A percentile compares a stretch with the other conserved stretches of the same genome.
Evolutionary conservation across 2,113 vertebrate species (phyloP).

Genomic region (Atlantisia rogersi): DNA sequence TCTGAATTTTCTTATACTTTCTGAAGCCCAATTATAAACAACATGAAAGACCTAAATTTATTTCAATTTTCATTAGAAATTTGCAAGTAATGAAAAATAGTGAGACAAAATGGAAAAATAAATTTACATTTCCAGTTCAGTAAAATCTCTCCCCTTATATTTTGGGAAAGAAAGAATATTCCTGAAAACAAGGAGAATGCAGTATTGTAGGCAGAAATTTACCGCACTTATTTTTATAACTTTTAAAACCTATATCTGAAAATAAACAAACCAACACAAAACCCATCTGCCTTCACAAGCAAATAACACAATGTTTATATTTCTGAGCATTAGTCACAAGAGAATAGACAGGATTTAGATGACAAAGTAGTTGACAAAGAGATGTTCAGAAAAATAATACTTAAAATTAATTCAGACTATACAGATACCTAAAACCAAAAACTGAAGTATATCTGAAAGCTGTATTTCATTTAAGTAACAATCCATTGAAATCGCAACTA

Average conservation of each 20-base stretch:
- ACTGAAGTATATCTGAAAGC: background rate
- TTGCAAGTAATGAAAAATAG: background rate
- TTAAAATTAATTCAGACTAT: background rate
- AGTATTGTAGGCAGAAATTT: background rate
- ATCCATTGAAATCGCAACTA: background rate
- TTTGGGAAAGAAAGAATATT: background rate
- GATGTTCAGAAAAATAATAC: background rate
- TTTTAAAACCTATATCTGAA: background rate
- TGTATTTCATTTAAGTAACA: background rate
- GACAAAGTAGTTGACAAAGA: background rate
- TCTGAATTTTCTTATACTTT: background rate
- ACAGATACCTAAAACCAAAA: background rate
- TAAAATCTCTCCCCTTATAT: background rate
- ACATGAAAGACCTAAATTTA: background rate
- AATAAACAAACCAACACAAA: background rate
- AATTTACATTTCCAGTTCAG: background rate
- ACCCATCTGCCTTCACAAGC: background rate
- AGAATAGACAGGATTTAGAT: background rate
- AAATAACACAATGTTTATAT: background rate
- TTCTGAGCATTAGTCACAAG: background rate
- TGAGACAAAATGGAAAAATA: background rate
- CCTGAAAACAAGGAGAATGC: background rate
- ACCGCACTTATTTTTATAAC: background rate
- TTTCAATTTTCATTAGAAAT: background rate
- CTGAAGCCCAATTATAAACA: background rate